These are phyloP conservation scores for Apolygus lucorum DNA, from an alignment of 1,140 invertebrate genomes.

Conservation along the genomic window DNA sequence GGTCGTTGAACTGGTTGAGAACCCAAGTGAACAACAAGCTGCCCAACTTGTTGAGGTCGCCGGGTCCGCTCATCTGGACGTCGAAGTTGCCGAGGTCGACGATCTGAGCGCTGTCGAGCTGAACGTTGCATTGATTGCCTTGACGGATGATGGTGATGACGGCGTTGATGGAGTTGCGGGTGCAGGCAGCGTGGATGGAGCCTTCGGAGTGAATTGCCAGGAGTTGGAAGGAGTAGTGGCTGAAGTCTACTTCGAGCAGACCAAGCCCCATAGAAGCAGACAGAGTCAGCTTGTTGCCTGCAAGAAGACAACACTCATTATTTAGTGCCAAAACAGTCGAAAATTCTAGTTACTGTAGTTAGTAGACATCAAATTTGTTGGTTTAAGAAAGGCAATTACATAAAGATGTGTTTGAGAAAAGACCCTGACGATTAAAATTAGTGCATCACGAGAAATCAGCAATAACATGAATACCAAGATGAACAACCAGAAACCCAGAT, in stretches of 20 bases:
- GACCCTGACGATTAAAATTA: too few relatives aligned
- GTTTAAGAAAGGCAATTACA: too few relatives aligned
- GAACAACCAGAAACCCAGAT: too few relatives aligned
- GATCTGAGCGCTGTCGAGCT: slow-evolving; percentile 8
- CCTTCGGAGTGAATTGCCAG: slow-evolving; percentile 20
- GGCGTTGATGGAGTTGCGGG: slow-evolving; percentile 11
- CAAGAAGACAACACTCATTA: too few relatives aligned
- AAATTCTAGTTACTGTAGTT: too few relatives aligned
- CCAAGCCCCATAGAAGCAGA: slow-evolving; percentile 11
- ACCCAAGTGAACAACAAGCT: slow-evolving; percentile 23
- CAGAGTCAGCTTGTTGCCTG: slow-evolving; percentile 12
- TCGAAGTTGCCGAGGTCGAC: slow-evolving; percentile 16
- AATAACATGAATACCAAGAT: too few relatives aligned
- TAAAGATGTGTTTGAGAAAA: too few relatives aligned
- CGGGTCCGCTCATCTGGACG: slow-evolving; percentile 22
- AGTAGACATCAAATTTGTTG: too few relatives aligned
- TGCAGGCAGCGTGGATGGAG: slow-evolving; percentile 8
- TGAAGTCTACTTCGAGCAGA: slow-evolving; percentile 8
- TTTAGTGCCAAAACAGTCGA: too few relatives aligned
- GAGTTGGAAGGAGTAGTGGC: slow-evolving; percentile 21
- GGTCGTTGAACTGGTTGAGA: slow-evolving; percentile 25
- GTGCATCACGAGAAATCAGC: too few relatives aligned
- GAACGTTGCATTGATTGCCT: slow-evolving; percentile 10
- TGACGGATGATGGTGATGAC: slow-evolving; percentile 6
- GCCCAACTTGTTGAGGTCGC: slow-evolving; percentile 19